Base-by-base conservation (phyloP, 2,113 vertebrate genomes). In the Zapornia atra region DNA sequence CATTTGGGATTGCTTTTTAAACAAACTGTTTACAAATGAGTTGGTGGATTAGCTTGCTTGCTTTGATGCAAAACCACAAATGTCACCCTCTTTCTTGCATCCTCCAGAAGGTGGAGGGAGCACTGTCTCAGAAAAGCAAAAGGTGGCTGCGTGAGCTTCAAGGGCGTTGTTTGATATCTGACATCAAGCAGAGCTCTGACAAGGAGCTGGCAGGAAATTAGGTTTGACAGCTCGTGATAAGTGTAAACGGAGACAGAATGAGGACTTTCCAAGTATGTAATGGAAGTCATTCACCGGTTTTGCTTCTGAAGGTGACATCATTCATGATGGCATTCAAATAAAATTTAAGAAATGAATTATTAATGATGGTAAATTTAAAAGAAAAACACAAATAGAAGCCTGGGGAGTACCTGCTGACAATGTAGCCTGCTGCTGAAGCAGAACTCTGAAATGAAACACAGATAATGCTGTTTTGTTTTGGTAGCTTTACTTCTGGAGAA, bases 171-270 rank as follows among this genome's bases (percentile, higher is more conserved):
- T 94, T 92, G 88, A 84, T 77, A 94, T 28, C 75, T 80, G 90
- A 57, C 86, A 95, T 95, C 65, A 86, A 88, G 90, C 92, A 36
- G 56, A 61, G 88, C 42, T 94, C 80, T 97, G 95, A 94, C 94
- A 97, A 68, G 95, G 85, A 96, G 86, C 79, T 91, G 91, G 53
- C 77, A 95, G 90, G 94, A 96, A 97, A 97, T 94, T 63, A 60
- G 54, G n/a, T 92, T 92, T 96, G 95, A 88, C 81, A 97, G 86
- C 61, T 93, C 66, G 2, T 93, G 78, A 81, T 42, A 36, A 59
- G 64, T 15, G 42, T 76, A 63, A 92, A 40, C 42, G 63, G 24
- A 97, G 97, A 97, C 97, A 97, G 96, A 98, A 97, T 96, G 93
- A 88, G 97, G 95, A 12, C 95, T 94, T 70, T 59, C 31, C 51